These are phyloP conservation scores for Luperina testacea DNA, from an alignment of 2,888 invertebrate genomes.

Conservation along the genomic window DNA sequence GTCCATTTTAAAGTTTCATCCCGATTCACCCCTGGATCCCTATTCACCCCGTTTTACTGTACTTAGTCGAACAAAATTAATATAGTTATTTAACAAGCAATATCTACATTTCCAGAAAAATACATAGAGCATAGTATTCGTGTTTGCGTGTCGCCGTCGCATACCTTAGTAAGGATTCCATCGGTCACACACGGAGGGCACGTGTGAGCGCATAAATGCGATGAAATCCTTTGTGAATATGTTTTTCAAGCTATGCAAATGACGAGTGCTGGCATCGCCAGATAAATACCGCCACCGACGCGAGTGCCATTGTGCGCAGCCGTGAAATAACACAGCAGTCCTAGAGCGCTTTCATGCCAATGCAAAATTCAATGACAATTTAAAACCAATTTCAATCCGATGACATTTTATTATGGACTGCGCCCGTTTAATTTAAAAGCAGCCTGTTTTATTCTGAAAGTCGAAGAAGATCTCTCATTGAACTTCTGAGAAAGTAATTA, in stretches of 20 bases:
- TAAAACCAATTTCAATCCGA: slow-evolving; percentile 70
- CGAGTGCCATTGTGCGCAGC: slow-evolving; percentile 53
- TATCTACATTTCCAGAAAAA: slow-evolving; percentile 39
- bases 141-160: slow-evolving; percentile 56
- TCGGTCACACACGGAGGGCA: slow-evolving; percentile 67
- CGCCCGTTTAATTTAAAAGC: slow-evolving; percentile 51
- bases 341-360: slow-evolving; percentile 53
- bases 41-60: too few relatives aligned
- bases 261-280: slow-evolving; percentile 68
- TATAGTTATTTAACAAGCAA: slow-evolving; percentile 21
- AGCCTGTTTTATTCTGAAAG: slow-evolving; percentile 52
- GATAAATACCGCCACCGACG: slow-evolving; percentile 67
- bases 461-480: slow-evolving; percentile 48
- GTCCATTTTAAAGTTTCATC: too few relatives aligned
- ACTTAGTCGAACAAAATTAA: slow-evolving; percentile 3
- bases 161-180: slow-evolving; percentile 73
- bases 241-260: slow-evolving; percentile 76
- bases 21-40: too few relatives aligned
- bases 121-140: slow-evolving; percentile 56
- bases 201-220: slow-evolving; percentile 85
- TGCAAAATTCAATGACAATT: slow-evolving; percentile 66
- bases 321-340: slow-evolving; percentile 57
- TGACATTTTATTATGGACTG: slow-evolving; percentile 64
- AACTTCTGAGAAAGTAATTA: slow-evolving; percentile 67
- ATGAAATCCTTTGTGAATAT: slow-evolving; percentile 77